Evolutionary conservation across 2,797 vertebrate genomes (phyloP).

Genomic region (Poecile montanus): DNA sequence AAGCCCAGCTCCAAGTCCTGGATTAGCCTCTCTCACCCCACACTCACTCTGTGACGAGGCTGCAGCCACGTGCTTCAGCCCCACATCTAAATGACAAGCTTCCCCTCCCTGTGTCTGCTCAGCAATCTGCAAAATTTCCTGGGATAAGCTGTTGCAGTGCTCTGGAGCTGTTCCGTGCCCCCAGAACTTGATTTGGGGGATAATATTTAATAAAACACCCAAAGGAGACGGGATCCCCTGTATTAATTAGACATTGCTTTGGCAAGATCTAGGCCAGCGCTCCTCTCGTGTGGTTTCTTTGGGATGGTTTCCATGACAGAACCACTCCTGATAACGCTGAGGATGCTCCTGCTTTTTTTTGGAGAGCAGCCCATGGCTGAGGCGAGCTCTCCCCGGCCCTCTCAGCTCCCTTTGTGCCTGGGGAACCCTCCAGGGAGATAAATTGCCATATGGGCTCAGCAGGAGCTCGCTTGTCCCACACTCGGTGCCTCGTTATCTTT

Average conservation of each 20-base stretch:
- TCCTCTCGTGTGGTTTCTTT: rapidly evolving
- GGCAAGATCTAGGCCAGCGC: neutral
- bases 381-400: neutral
- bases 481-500: constrained; percentile 36
- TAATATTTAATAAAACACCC: neutral
- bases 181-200: neutral
- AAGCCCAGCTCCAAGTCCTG: neutral
- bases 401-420: neutral
- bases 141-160: neutral
- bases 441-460: constrained; percentile 60
- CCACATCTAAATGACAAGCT: neutral
- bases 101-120: neutral
- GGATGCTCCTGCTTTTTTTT: neutral
- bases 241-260: neutral
- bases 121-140: neutral
- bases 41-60: neutral
- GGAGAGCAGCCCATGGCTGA: neutral
- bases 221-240: neutral
- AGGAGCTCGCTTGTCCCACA: neutral
- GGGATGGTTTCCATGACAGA: neutral
- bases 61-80: neutral
- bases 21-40: neutral
- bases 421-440: constrained; percentile 15
- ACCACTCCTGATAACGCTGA: rapidly evolving
- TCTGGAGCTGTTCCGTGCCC: neutral